Evolutionary conservation across 2,888 invertebrate species (phyloP), one percentile per base, ranked within the genome.

Genomic region (Hydrotaea cyrtoneurina): DNA sequence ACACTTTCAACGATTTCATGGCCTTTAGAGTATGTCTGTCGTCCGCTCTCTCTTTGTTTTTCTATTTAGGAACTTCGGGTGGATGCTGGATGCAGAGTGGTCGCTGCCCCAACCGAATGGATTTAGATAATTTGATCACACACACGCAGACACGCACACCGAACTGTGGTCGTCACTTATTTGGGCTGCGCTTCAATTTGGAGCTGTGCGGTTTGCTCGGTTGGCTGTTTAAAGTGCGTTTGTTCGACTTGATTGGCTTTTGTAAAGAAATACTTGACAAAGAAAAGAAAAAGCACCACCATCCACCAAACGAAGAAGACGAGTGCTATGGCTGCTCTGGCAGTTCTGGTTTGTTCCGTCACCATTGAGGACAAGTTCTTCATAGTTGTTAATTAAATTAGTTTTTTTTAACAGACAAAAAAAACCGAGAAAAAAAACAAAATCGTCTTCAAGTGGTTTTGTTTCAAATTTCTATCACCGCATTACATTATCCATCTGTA

Each of bases 341-440:
- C 11, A 50, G 73, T 64, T 46, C 21, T 66, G 69, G 26, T 39
- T 74, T 21, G 26, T 39, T 74, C 21, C 15, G 1, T 55, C 39
- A 23, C 11, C 36, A 66, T 72, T 69, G 73, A 77, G 79, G 76
- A 69, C 74, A 75, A 82, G 62, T 78, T 84, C 39, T 77, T 74
- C 19, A 53, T 64, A 77, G 71, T 71, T 64, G 87, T 86, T 86
- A 87, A 86, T 87, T 86, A 85, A 87, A 86, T 87, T 86, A 87
- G 81, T 86, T 86, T 71, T 59, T 57, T 50, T 69, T 74, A 75
- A 59, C 46, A 57, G n/a, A 4, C 50, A n/a, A 71, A 2, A 17
- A 19, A 3, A 46, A 66, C 36, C 11, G 19, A 46, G 36, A 4
- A 11, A 36, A 23, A 74, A 55, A 36, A 11, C 26, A 69, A 74